Evolutionary conservation across 2,888 invertebrate species (phyloP).

Genomic region (Eilema caniola): DNA sequence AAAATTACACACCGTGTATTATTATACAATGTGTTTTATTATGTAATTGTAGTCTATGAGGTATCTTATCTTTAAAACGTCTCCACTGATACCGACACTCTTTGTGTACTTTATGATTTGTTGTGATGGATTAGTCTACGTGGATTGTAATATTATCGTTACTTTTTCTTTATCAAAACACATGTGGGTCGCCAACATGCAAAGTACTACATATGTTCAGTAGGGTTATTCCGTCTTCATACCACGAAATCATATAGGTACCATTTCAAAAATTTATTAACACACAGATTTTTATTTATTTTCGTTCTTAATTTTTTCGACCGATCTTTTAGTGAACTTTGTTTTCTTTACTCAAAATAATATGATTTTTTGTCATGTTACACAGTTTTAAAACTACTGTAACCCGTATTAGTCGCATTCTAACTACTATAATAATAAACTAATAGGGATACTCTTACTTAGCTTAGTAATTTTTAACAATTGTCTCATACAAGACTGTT

Average conservation of each 20-base stretch:
- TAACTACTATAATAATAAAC: not conserved
- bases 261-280: too few relatives aligned
- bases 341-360: not conserved
- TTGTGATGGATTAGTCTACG: not conserved
- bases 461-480: not conserved
- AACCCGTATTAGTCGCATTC: not conserved
- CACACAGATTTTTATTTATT: too few relatives aligned
- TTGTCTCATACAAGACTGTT: not conserved
- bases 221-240: too few relatives aligned
- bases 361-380: not conserved
- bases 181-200: not conserved
- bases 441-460: not conserved
- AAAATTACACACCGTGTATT: too few relatives aligned
- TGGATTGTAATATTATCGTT: not conserved
- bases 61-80: constrained; percentile 10
- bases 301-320: too few relatives aligned
- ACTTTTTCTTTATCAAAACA: not conserved
- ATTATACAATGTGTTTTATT: not conserved
- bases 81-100: constrained; percentile 4
- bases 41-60: not conserved
- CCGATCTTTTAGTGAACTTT: not conserved
- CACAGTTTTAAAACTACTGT: not conserved
- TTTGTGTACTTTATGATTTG: not conserved
- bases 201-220: not conserved
- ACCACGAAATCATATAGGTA: too few relatives aligned